Evolutionary conservation across 2,888 invertebrate genomes (phyloP), one percentile per base, ranked within the genome.

Genomic region (Temnothorax unifasciatus): DNA sequence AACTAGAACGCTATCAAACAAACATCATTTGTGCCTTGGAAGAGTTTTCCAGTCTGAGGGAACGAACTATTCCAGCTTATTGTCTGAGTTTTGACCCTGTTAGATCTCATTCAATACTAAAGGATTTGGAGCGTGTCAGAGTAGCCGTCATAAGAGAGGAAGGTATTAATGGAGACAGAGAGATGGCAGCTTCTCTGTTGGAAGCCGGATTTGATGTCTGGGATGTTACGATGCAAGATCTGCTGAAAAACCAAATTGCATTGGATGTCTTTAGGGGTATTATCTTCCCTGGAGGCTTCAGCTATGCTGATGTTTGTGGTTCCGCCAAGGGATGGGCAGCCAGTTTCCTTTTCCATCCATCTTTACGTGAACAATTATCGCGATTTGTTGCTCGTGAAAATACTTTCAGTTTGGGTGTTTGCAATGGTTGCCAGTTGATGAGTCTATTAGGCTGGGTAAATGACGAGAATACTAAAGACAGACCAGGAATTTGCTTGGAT

Each of bases 311-410:
- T 94, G 99, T 99, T 0, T 96, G 99, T 74, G 99, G 99, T 6
- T 99, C 99, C 0, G 99, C 99, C 0, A 99, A 99, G 95, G 99
- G 99, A 57, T 99, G 99, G 99, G 99, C 99, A 0, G 99, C 98
- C 0, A 97, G 98, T 88, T 97, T 99, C 63, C 95, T 97, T 57
- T 99, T 98, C 94, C 97, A 98, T 91, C 96, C 97, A 13, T 95
- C 96, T 2, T 94, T 99, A n/a, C 96, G 96, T 86, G 95, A 96
- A 0, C 98, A 99, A 94, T 97, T 99, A 90, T 95, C 96, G 34
- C 95, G 96, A 77, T 99, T 99, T 95, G 91, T 95, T 18, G 95
- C 95, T 54, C 96, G 98, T 18, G 93, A 95, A 0, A 97, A 99
- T 93, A 99, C 99, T 0, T 99, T 99, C 95, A 99, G 99, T 75